Evolutionary conservation across 64 coral and sea anemone genomes (phyloP).

Genomic region (Anthopleura sola): DNA sequence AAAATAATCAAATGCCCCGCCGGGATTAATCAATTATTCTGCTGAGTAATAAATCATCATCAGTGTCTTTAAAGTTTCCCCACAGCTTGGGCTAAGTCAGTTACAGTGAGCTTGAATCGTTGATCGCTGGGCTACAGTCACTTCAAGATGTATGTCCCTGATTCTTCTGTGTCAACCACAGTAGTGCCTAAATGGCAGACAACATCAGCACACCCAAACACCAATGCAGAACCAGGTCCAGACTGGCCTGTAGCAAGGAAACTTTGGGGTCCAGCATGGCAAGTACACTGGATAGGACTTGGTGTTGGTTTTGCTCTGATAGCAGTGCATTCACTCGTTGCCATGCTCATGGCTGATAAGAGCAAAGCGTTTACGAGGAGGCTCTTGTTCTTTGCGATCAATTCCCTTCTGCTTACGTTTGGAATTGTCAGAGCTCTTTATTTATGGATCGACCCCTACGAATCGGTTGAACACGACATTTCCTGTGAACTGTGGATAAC

Average conservation of each 20-base stretch:
- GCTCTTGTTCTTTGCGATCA: too few species aligned
- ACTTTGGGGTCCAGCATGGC: neutral
- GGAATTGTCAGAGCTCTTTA: constrained; percentile 43
- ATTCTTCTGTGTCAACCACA: too few species aligned
- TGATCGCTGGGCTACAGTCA: too few species aligned
- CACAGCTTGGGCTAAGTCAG: too few species aligned
- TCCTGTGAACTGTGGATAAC: constrained; percentile 36
- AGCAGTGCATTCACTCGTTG: neutral
- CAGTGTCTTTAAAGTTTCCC: too few species aligned
- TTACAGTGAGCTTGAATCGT: too few species aligned
- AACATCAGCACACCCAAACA: too few species aligned
- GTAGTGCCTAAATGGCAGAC: too few species aligned
- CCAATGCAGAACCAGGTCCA: constrained; percentile 9
- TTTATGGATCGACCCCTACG: constrained; percentile 65
- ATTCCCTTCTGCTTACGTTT: neutral
- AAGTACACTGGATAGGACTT: neutral
- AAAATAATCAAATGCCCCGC: too few species aligned
- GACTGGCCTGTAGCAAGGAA: neutral
- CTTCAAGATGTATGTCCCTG: too few species aligned
- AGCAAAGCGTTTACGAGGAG: constrained; percentile 21
- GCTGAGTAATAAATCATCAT: too few species aligned
- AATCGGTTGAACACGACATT: constrained; percentile 36
- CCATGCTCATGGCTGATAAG: neutral
- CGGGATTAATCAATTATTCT: too few species aligned
- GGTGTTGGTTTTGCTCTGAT: neutral